Conservation (phyloP, 2,113 vertebrate species). For the Trachemys scripta region DNA sequence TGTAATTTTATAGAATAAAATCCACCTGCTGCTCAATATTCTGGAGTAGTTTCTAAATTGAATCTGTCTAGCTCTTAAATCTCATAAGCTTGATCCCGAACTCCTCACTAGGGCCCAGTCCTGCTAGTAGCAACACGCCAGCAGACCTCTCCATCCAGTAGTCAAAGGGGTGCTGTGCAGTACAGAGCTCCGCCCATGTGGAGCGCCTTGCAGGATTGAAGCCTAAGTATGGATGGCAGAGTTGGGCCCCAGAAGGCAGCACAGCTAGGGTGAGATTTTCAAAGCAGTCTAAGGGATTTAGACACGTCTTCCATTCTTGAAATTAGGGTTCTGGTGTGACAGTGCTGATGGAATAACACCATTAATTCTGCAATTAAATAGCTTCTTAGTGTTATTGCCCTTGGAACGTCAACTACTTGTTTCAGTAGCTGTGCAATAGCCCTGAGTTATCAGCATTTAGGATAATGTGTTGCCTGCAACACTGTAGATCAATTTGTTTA, state of each 20-base stretch:
- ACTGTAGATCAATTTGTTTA: constrained; percentile 38
- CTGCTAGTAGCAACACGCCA: background rate
- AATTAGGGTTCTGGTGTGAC: background rate
- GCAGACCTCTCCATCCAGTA: background rate
- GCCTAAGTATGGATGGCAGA: background rate
- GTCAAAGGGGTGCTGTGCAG: background rate
- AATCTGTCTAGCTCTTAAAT: background rate
- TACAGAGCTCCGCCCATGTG: background rate
- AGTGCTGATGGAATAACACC: background rate
- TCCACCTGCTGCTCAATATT: background rate
- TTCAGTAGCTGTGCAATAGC: background rate
- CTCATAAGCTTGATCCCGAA: background rate
- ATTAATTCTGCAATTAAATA: background rate
- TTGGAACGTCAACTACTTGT: background rate
- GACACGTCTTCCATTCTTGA: background rate
- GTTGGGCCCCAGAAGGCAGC: background rate
- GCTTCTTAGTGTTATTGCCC: background rate
- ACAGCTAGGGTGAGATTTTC: background rate
- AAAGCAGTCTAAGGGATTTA: background rate
- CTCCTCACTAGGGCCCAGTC: background rate
- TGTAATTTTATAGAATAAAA: background rate
- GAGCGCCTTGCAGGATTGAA: background rate
- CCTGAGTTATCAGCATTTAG: constrained; percentile 17
- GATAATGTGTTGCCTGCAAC: constrained; percentile 35
- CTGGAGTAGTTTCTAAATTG: background rate